Percentiles rank a stretch among this genome's conserved stretches.
Conservation (phyloP, 1,140 invertebrate species). For the Tetragnatha versicolor region DNA sequence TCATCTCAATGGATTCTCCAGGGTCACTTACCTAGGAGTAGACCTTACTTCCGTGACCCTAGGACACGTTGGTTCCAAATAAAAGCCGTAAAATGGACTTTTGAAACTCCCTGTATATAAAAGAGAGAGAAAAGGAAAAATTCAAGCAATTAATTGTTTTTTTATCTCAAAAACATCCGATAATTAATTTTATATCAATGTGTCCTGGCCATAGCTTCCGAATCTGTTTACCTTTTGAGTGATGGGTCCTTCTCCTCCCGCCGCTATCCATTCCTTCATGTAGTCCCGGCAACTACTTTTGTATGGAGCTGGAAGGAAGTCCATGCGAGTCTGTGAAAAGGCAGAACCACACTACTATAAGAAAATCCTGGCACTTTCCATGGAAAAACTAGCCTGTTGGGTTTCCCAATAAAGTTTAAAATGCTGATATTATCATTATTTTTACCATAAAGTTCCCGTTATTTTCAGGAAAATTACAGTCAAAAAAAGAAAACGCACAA, state of each 20-base stretch:
- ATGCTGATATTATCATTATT: not conserved
- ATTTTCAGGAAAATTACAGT: not conserved
- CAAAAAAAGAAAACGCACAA: too few relatives aligned
- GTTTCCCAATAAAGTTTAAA: not conserved
- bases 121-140: not conserved
- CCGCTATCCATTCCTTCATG: slow-evolving; percentile 26
- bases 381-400: not conserved
- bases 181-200: not conserved
- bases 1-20: too few relatives aligned
- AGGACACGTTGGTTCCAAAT: too few relatives aligned
- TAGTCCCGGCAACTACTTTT: slow-evolving; percentile 38
- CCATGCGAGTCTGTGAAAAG: not conserved
- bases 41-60: too few relatives aligned
- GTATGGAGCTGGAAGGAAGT: slow-evolving; percentile 30
- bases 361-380: not conserved
- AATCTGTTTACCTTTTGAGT: slow-evolving; percentile 31
- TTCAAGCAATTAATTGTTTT: not conserved
- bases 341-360: not conserved
- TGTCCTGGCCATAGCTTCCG: not conserved
- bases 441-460: not conserved
- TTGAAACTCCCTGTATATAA: too few relatives aligned
- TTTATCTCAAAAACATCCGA: not conserved
- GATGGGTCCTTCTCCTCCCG: slow-evolving; percentile 33
- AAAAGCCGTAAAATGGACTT: too few relatives aligned
- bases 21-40: too few relatives aligned